Conservation (phyloP, 2,113 vertebrate species). For the Potamarius usumacintae region DNA sequence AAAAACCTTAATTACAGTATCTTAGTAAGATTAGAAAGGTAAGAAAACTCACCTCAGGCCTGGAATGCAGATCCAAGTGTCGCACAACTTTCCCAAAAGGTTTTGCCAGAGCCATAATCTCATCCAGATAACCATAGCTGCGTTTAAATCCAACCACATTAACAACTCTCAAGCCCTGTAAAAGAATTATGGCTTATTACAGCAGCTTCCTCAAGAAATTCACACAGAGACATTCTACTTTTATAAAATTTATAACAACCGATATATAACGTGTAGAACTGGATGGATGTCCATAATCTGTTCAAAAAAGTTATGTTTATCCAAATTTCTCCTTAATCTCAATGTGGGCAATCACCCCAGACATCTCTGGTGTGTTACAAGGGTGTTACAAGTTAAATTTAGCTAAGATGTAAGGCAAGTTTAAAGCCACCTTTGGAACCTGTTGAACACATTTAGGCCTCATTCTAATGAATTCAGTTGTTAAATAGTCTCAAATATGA, state of each 20-base stretch:
- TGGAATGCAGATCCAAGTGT: conserved; percentile 72
- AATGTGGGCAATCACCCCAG: neutral
- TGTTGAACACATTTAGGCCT: neutral
- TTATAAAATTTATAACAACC: neutral
- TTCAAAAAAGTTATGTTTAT: neutral
- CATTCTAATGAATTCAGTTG: neutral
- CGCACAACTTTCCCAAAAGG: conserved; percentile 75
- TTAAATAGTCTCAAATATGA: neutral
- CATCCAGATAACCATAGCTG: conserved; percentile 67
- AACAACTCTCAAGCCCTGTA: conserved; percentile 73
- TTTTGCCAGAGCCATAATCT: conserved; percentile 71
- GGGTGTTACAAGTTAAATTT: no score
- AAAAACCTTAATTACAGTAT: neutral
- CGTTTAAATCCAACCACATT: conserved; percentile 74
- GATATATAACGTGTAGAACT: neutral
- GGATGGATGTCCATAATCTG: neutral
- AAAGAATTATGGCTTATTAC: neutral
- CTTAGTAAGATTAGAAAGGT: no score
- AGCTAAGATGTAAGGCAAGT: neutral
- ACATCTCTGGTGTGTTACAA: neutral
- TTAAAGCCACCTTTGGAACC: neutral
- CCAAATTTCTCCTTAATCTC: neutral
- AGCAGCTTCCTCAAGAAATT: neutral
- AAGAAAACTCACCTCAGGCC: conserved; percentile 65
- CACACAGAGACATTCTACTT: neutral